Conservation (phyloP, 37 sponge, comb jelly and placozoan genomes). For the Theonella swinhoei region DNA sequence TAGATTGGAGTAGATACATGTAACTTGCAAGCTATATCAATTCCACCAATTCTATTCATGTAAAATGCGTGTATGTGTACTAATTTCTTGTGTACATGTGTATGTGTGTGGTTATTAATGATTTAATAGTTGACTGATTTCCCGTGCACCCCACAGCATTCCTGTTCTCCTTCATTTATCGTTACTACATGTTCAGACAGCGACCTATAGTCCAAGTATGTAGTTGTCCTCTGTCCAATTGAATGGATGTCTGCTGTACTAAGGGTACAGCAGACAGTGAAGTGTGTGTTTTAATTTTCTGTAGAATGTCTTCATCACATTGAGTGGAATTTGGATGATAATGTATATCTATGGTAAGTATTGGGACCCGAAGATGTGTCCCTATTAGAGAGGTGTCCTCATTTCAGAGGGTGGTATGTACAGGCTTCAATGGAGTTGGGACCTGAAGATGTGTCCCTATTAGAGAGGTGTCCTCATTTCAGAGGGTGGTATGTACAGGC, state of each 20-base stretch:
- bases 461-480: too few relatives aligned
- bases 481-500: too few relatives aligned
- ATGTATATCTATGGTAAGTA: conserved; percentile 50
- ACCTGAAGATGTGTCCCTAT: too few relatives aligned
- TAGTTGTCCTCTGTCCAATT: background rate
- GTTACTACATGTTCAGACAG: background rate
- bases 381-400: too few relatives aligned
- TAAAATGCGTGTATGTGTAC: background rate
- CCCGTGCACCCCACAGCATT: conserved; percentile 12
- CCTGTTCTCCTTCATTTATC: conserved; percentile 37
- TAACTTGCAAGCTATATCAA: too few relatives aligned
- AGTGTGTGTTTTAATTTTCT: background rate
- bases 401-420: too few relatives aligned
- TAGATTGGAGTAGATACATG: too few relatives aligned
- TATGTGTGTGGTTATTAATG: background rate
- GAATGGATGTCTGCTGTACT: too few relatives aligned
- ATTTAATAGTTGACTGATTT: background rate
- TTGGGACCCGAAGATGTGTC: too few relatives aligned
- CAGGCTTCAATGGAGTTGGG: too few relatives aligned
- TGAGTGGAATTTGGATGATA: conserved; percentile 30
- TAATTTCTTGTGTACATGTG: background rate
- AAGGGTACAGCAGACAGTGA: too few relatives aligned
- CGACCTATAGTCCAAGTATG: conserved; percentile 19
- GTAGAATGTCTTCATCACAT: conserved; percentile 31
- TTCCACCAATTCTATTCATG: background rate